phyloP scores from a whole-genome alignment of 2,888 invertebrate species.

The Cantharis lateralis region DNA sequence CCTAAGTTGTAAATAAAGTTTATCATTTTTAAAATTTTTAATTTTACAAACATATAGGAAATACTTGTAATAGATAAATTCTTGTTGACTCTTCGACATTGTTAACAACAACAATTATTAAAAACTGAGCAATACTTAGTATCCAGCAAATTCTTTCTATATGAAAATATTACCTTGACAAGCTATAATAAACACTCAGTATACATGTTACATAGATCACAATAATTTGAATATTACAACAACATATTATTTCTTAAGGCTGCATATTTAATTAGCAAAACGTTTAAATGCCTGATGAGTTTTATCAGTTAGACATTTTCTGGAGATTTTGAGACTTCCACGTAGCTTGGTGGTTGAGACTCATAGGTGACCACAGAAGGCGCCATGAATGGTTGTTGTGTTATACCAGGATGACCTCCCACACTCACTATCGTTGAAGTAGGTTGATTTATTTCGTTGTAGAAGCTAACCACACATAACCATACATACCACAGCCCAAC shows the following conservation, averaged over 20 bases:
- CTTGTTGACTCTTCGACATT: not conserved
- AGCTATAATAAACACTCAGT: not conserved
- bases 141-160: not conserved
- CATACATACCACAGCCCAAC: conserved; percentile 20
- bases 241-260: not conserved
- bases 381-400: conserved; percentile 7
- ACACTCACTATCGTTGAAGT: conserved; percentile 16
- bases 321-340: conserved; percentile 6
- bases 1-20: too few relatives aligned
- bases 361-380: conserved; percentile 17
- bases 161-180: not conserved
- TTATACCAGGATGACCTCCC: conserved; percentile 17
- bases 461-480: conserved; percentile 22
- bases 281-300: not conserved
- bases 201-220: not conserved
- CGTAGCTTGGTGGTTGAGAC: conserved; percentile 15
- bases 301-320: conserved; percentile 8
- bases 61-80: not conserved
- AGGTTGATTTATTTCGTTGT: conserved; percentile 18
- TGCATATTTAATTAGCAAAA: not conserved
- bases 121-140: not conserved
- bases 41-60: not conserved
- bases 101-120: not conserved
- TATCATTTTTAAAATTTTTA: not conserved
- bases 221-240: not conserved